Evolutionary conservation across 2,888 invertebrate species (phyloP).

Genomic region (Caenorhabditis doughertyi): DNA sequence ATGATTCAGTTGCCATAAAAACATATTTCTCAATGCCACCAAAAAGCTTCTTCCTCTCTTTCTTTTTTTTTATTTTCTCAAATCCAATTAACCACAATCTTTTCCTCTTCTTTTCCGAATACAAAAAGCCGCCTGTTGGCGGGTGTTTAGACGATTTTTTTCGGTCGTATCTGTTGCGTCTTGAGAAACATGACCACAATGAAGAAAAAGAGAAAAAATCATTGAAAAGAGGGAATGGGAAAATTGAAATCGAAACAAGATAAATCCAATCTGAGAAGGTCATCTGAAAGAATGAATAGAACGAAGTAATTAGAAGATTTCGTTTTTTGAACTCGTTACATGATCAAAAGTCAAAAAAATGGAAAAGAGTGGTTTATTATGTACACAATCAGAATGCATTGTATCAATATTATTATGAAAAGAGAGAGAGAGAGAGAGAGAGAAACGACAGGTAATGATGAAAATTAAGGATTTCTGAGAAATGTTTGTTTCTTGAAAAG

Average conservation of each 20-base stretch:
- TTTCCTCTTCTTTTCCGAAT: slow-evolving; percentile 4
- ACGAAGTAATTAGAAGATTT: neutral
- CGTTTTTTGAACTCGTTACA: neutral
- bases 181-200: slow-evolving; percentile 29
- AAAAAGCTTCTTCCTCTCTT: slow-evolving; percentile 24
- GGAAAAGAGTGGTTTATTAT: slow-evolving; percentile 26
- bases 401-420: slow-evolving; percentile 21
- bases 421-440: no score
- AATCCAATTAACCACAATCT: slow-evolving; percentile 41
- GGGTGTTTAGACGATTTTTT: slow-evolving; percentile 50
- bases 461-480: neutral
- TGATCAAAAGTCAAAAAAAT: slow-evolving; percentile 16
- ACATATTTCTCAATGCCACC: slow-evolving; percentile 22
- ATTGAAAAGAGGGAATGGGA: neutral
- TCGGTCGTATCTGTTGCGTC: slow-evolving; percentile 15
- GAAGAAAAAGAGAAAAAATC: neutral
- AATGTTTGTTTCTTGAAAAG: slow-evolving; percentile 23
- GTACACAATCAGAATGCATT: slow-evolving; percentile 35
- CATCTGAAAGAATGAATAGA: slow-evolving; percentile 20
- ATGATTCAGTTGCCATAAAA: slow-evolving; percentile 1
- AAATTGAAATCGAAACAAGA: slow-evolving; percentile 13
- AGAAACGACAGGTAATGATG: neutral
- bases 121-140: slow-evolving; percentile 33
- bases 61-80: slow-evolving; percentile 19
- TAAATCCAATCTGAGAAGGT: slow-evolving; percentile 32